Conservation (phyloP, 2,113 vertebrate genomes). For the Anas platyrhynchos region DNA sequence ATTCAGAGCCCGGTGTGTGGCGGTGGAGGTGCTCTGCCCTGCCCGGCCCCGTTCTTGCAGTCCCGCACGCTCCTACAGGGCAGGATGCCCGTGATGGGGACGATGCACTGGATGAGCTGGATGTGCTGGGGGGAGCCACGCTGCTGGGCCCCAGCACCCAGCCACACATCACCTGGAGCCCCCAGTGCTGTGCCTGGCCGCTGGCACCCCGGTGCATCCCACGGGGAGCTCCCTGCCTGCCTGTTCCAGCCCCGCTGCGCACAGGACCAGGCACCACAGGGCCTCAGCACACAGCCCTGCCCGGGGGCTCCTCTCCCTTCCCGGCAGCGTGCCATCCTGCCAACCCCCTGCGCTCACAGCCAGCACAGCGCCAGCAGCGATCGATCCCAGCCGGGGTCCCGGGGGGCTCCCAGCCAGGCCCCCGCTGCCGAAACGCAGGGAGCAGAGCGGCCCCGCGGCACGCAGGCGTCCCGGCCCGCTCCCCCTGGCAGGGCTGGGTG, state of each 20-base stretch:
- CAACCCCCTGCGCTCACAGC: background rate
- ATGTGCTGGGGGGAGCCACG: accelerated
- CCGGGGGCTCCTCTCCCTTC: background rate
- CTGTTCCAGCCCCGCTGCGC: background rate
- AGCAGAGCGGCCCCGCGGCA: too few species aligned
- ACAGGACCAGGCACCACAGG: too few species aligned
- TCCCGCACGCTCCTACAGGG: background rate
- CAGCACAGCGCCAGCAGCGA: background rate
- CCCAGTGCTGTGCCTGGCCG: accelerated
- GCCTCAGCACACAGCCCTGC: too few species aligned
- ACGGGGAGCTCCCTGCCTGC: accelerated
- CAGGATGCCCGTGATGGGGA: accelerated
- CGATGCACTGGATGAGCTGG: background rate
- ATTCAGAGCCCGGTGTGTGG: background rate
- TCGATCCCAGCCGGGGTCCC: background rate
- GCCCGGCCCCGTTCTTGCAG: accelerated
- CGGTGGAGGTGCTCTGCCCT: background rate
- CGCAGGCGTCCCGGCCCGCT: background rate
- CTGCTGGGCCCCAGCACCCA: accelerated
- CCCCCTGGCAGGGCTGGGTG: background rate
- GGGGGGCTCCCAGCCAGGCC: constrained; percentile 37
- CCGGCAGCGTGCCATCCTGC: accelerated
- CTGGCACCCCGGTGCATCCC: background rate
- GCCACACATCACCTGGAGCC: accelerated
- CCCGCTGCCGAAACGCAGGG: constrained; percentile 45